Evolutionary conservation across 2,113 vertebrate species (phyloP).

Genomic region (Megalops atlanticus): DNA sequence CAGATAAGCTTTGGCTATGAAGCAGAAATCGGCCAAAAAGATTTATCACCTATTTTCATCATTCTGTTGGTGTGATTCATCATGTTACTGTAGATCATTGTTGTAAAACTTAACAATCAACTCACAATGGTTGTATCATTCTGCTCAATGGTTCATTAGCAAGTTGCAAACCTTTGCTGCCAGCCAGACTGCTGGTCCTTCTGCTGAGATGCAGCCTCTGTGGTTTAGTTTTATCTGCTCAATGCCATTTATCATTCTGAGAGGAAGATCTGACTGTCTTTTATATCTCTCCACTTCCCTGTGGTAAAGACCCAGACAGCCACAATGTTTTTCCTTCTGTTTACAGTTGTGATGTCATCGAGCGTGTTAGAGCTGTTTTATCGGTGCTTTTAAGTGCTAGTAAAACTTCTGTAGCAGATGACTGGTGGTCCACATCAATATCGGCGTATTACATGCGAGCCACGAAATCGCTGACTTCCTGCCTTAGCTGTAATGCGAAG

Average conservation of each 20-base stretch:
- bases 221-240: neutral
- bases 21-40: constrained; percentile 10
- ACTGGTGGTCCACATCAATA: neutral
- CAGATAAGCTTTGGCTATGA: neutral
- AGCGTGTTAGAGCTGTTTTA: neutral
- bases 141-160: neutral
- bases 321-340: neutral
- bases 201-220: neutral
- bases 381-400: neutral
- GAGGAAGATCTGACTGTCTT: neutral
- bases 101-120: neutral
- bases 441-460: neutral
- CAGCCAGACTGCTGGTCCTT: neutral
- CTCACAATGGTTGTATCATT: neutral
- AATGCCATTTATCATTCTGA: neutral
- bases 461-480: neutral
- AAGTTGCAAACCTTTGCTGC: neutral
- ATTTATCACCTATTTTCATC: constrained; percentile 30
- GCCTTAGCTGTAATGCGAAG: neutral
- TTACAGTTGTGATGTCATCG: neutral
- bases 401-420: neutral
- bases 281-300: neutral
- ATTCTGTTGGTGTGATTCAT: constrained; percentile 32
- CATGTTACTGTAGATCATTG: neutral
- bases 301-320: neutral